phyloP scores from a whole-genome alignment of 2,888 invertebrate genomes.

The Trissonchulus sp. region DNA sequence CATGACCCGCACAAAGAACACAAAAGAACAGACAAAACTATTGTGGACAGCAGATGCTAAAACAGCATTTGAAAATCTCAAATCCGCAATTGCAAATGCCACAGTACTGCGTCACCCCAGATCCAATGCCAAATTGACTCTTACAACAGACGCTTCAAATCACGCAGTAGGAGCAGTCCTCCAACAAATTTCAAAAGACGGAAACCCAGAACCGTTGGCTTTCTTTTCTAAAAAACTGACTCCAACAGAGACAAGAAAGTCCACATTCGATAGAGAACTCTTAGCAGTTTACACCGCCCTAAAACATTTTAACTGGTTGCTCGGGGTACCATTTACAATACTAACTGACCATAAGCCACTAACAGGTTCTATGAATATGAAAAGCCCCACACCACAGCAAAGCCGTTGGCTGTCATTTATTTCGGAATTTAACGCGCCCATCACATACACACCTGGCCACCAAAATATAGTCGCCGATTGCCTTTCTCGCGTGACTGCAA shows the following conservation, averaged over 20 bases:
- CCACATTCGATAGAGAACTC: too few species aligned
- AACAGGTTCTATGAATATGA: background rate
- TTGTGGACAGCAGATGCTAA: background rate
- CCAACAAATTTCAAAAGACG: background rate
- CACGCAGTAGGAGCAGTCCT: conserved; percentile 8
- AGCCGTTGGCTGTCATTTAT: too few species aligned
- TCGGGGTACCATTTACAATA: background rate
- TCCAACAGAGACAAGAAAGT: background rate
- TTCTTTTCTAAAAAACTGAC: conserved; percentile 17
- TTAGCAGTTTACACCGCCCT: conserved; percentile 1
- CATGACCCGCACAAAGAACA: background rate
- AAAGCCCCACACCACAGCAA: background rate
- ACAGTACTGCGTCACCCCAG: background rate
- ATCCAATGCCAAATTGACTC: background rate
- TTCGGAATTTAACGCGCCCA: too few species aligned
- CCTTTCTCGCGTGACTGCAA: conserved; percentile 3
- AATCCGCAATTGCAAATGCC: background rate
- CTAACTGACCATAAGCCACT: conserved; percentile 17
- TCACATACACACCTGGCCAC: background rate
- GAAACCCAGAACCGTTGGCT: background rate
- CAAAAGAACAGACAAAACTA: background rate
- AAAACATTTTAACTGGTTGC: conserved; percentile 14
- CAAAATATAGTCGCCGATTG: conserved; percentile 3
- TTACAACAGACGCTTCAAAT: conserved; percentile 8
- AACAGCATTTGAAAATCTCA: background rate